Base-by-base conservation (phyloP, 2,113 vertebrate species). In the Dromaius novaehollandiae region DNA sequence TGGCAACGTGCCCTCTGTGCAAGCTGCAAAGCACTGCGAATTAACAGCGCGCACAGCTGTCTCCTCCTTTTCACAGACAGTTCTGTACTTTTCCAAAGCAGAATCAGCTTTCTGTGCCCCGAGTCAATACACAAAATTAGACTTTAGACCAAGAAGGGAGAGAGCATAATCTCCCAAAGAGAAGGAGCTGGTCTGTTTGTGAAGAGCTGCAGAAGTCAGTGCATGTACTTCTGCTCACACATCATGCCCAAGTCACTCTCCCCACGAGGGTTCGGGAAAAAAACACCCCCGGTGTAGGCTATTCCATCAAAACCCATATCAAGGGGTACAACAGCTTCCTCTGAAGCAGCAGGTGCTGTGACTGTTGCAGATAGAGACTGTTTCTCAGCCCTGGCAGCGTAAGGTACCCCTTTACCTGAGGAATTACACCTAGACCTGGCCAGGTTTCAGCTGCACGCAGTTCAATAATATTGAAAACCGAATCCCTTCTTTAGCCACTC, bases 391-490 rank as follows among this genome's bases (percentile, higher is more conserved):
- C 28, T 14, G 34, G 36, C 1, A 4, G 32, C 40, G 36, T 51
- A 6, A 16, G 1, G 73, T 3, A 13, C 46, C 55, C 50, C 56
- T 30, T 25, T 7, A 1, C 18, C 51, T 63, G 56, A 4, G 0
- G 30, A 9, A 16, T 1, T 24, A 4, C 74, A 17, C 56, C 34
- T 1, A 1, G 28, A 25, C 5, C 26, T 0, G 1, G 13, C 9
- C 9, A 5, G 30, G 26, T n/a, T 61, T 22, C 70, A 7, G 0
- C 22, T 2, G 1, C 32, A 4, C 19, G 2, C 11, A 4, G 16
- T 5, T 48, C 36, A 7, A 14, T 2, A 9, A 9, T 4, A 9
- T 2, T 2, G 20, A 50, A 66, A 42, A 65, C n/a, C n/a, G 82
- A 24, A 77, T 24, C 64, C 51, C 73, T 61, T 28, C 56, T 86